Conservation (phyloP, 2,888 invertebrate species). For the Caenorhabditis panamensis region DNA sequence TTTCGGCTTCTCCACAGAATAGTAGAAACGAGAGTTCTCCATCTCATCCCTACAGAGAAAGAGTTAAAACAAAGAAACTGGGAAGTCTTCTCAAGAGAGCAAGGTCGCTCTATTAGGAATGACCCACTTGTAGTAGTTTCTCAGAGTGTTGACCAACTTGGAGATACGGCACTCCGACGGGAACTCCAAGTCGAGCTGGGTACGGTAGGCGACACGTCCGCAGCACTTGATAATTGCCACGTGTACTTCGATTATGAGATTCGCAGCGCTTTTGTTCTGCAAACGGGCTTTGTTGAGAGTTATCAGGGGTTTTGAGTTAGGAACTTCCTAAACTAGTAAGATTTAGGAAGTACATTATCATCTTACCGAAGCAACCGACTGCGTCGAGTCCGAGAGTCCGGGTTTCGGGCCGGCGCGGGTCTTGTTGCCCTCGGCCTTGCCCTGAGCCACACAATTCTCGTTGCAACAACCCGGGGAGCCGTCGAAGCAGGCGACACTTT, state of each 20-base stretch:
- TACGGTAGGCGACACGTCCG: conserved; percentile 31
- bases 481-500: conserved; percentile 28
- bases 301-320: too few species aligned
- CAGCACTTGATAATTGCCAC: conserved; percentile 26
- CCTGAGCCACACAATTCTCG: conserved; percentile 27
- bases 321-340: too few species aligned
- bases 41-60: conserved; percentile 28
- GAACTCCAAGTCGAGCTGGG: conserved; percentile 33
- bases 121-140: too few species aligned
- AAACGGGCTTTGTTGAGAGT: neutral
- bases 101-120: too few species aligned
- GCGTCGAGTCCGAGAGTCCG: neutral
- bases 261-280: too few species aligned
- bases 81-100: too few species aligned
- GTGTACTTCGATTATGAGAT: too few species aligned
- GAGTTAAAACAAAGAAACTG: too few species aligned
- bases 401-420: conserved; percentile 16
- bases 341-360: too few species aligned
- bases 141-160: too few species aligned
- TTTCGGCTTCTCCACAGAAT: conserved; percentile 8
- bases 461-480: conserved; percentile 54
- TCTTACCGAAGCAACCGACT: conserved; percentile 8
- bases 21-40: conserved; percentile 33
- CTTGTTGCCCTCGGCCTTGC: conserved; percentile 25
- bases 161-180: too few species aligned